Evolutionary conservation across 2,888 invertebrate species (phyloP), one percentile per base, ranked within the genome.

Genomic region (Diaphora mendica): DNA sequence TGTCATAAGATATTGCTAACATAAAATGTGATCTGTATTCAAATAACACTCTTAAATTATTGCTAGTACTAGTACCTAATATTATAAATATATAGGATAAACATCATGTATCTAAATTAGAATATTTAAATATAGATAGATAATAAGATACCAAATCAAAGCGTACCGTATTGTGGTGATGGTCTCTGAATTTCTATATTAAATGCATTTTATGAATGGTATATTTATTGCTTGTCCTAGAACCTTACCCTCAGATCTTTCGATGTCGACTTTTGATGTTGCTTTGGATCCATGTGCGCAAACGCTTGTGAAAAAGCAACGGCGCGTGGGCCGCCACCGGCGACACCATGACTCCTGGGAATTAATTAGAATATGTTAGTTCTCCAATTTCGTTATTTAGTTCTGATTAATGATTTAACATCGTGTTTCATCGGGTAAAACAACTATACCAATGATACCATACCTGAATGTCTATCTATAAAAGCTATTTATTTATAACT

Each of bases 261-360:
- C 94, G 79, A 87, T 87, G 70, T 94, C 93, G 83, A 94, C 87
- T 92, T 95, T 95, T 85, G 92, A 87, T 69, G 94, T 90, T 78
- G 90, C 76, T 91, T 95, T 95, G 77, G 93, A 93, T 86, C 93
- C 94, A 78, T 94, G 94, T 78, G 85, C 90, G 85, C 95, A 94
- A 79, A 88, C 91, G 83, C 92, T 92, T 86, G 95, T 95, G 88
- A 90, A 93, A 90, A 94, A 91, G 30, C 92, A 88, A 71, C 96
- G 94, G 71, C 96, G 95, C 77, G 91, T 87, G 74, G 96, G 94
- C 91, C 96, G 96, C 96, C 96, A 96, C 83, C 96, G 94, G 79
- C 96, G 95, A 91, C 96, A 96, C 97, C 97, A 97, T 77, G 97
- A 96, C 93, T 97, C 96, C 97, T 97, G 90, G 23, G 51, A 91